These are phyloP conservation scores for Epizoanthus scotinus DNA, from an alignment of 92 coral and sea anemone genomes.

Conservation along the genomic window DNA sequence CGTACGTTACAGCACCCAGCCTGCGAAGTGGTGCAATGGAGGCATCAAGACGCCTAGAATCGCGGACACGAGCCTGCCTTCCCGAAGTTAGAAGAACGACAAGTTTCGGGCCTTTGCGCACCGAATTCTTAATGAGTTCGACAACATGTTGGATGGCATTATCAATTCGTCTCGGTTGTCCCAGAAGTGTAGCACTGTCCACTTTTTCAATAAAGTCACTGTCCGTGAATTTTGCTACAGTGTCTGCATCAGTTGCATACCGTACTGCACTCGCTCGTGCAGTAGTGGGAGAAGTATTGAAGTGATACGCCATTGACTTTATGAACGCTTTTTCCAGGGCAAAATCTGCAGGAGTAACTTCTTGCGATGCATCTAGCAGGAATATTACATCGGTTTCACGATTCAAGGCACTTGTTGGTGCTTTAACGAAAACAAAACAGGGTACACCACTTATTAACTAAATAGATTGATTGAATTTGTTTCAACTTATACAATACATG, in stretches of 20 bases:
- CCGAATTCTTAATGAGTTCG: conserved; percentile 21
- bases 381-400: conserved; percentile 40
- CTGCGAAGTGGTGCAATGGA: conserved; percentile 13
- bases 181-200: conserved; percentile 10
- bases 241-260: conserved; percentile 49
- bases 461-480: no score
- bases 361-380: conserved; percentile 50
- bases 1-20: conserved; percentile 23
- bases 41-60: conserved; percentile 12
- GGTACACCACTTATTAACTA: no score
- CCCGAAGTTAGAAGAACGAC: conserved; percentile 50
- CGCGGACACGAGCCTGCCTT: conserved; percentile 38
- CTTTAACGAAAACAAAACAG: neutral
- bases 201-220: conserved; percentile 10
- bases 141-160: conserved; percentile 34
- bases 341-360: conserved; percentile 30
- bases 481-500: no score
- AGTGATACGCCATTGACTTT: conserved; percentile 46
- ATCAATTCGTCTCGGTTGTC: conserved; percentile 29
- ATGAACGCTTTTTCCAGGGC: conserved; percentile 41
- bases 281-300: conserved; percentile 35
- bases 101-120: conserved; percentile 32
- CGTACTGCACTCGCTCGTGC: conserved; percentile 47
- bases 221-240: conserved; percentile 15
- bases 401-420: conserved; percentile 31